A percentile compares a stretch with the other conserved stretches of the same genome.
Conservation (phyloP, 2,888 invertebrate genomes). For the Athalia cordata region DNA sequence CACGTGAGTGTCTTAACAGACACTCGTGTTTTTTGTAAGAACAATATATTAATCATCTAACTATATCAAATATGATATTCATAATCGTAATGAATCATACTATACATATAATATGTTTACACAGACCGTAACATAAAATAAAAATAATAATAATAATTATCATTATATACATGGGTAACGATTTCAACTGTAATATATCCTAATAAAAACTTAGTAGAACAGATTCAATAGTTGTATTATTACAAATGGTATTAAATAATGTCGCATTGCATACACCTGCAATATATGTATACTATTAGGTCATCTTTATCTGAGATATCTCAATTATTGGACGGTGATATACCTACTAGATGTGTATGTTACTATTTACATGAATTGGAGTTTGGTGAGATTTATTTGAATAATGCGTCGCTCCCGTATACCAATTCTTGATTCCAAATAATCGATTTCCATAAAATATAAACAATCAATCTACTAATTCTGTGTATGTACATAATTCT, state of each 20-base stretch:
- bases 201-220: constrained; percentile 29
- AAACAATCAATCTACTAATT: neutral
- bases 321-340: constrained; percentile 32
- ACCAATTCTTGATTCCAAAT: constrained; percentile 9
- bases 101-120: neutral
- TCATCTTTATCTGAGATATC: constrained; percentile 16
- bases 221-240: constrained; percentile 13
- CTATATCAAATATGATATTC: constrained; percentile 30
- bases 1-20: too few relatives aligned
- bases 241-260: constrained; percentile 15
- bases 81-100: constrained; percentile 3
- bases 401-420: neutral
- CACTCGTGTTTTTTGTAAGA: constrained; percentile 18
- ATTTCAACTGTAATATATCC: constrained; percentile 33
- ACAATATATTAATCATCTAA: constrained; percentile 42
- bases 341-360: neutral
- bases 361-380: constrained; percentile 6
- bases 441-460: neutral
- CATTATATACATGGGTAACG: constrained; percentile 38
- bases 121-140: constrained; percentile 18
- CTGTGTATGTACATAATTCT: constrained; percentile 25
- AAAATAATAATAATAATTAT: constrained; percentile 21
- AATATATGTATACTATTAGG: neutral
- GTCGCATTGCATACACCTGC: constrained; percentile 10
- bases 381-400: constrained; percentile 1